These are phyloP conservation scores for Agrilus cyanescens DNA, from an alignment of 2,888 invertebrate genomes.

Conservation along the genomic window DNA sequence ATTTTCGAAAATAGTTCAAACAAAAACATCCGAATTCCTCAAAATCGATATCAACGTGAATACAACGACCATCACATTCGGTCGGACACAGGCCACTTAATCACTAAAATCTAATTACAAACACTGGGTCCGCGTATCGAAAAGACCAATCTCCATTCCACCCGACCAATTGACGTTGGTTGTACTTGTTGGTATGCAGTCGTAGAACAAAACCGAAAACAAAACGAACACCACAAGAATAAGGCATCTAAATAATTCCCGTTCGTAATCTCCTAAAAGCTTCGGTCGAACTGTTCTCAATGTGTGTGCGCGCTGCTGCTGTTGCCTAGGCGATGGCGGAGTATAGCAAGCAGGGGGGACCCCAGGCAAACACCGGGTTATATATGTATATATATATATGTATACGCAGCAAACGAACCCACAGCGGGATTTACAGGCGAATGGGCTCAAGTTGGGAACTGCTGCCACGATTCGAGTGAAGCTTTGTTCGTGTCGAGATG, in stretches of 20 bases:
- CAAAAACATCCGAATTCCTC: too few species aligned
- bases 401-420: too few species aligned
- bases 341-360: slow-evolving; percentile 9
- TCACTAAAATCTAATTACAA: slow-evolving; percentile 4
- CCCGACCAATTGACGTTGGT: neutral
- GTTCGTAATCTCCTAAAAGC: slow-evolving; percentile 16
- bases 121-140: neutral
- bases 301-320: slow-evolving; percentile 14
- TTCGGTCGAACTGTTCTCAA: slow-evolving; percentile 15
- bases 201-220: neutral
- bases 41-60: too few species aligned
- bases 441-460: slow-evolving; percentile 18
- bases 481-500: too few species aligned
- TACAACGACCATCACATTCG: too few species aligned
- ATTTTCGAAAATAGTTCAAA: too few species aligned
- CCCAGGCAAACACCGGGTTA: slow-evolving; percentile 13
- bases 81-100: neutral
- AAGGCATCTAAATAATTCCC: slow-evolving; percentile 13
- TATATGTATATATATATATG: too few species aligned
- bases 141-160: too few species aligned
- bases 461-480: slow-evolving; percentile 10
- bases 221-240: neutral
- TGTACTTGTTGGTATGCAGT: neutral
- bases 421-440: too few species aligned
- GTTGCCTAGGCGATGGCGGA: slow-evolving; percentile 16